Conservation (phyloP, 2,888 invertebrate species). For the Rutpela maculata region DNA sequence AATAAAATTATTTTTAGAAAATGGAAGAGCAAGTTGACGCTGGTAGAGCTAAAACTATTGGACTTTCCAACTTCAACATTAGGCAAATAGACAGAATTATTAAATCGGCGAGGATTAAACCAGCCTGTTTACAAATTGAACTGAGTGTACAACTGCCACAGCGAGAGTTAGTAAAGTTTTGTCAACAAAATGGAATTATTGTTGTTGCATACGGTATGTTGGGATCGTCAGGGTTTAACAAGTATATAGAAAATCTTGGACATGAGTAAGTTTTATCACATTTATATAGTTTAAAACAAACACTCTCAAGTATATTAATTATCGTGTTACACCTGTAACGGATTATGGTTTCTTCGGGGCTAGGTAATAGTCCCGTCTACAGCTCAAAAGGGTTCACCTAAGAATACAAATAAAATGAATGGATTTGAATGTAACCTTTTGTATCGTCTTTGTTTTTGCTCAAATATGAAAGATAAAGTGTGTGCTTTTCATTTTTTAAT, state of each 20-base stretch:
- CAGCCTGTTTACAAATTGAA: constrained; percentile 81
- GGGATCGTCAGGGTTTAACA: constrained; percentile 74
- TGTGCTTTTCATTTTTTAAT: too few species aligned
- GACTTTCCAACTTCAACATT: constrained; percentile 88
- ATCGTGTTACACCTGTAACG: too few species aligned
- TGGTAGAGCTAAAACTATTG: constrained; percentile 86
- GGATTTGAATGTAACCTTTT: too few species aligned
- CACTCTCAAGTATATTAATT: too few species aligned
- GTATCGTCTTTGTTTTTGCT: too few species aligned
- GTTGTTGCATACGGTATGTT: constrained; percentile 72
- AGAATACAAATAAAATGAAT: too few species aligned
- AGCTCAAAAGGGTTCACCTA: too few species aligned
- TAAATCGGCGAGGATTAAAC: constrained; percentile 75
- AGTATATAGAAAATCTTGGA: constrained; percentile 48
- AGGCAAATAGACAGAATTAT: constrained; percentile 81
- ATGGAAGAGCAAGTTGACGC: constrained; percentile 81
- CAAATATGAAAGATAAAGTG: too few species aligned
- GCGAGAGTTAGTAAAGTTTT: constrained; percentile 64
- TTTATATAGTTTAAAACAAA: neutral
- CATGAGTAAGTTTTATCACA: constrained; percentile 12
- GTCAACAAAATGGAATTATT: constrained; percentile 33
- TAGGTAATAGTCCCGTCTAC: too few species aligned
- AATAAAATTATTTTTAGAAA: constrained; percentile 67
- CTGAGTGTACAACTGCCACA: constrained; percentile 74
- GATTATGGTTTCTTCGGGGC: too few species aligned